Conservation (phyloP, 2,888 invertebrate species). For the Dasysyrphus tricinctus region DNA sequence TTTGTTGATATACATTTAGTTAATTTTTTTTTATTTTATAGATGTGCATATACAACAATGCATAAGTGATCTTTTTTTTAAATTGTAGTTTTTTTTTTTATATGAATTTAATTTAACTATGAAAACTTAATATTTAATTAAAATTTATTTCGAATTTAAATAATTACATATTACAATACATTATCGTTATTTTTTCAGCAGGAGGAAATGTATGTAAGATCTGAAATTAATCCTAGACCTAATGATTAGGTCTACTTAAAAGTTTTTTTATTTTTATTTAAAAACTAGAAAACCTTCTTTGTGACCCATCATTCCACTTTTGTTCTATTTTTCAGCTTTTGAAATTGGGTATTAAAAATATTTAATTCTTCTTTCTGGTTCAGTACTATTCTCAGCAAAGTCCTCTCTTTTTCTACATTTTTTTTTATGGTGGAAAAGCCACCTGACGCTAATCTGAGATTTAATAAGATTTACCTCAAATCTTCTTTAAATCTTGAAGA, state of each 20-base stretch:
- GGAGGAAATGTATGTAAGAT: slow-evolving; percentile 9
- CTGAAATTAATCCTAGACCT: neutral
- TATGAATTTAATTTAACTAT: slow-evolving; percentile 8
- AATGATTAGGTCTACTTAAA: neutral
- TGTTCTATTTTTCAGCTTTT: no score
- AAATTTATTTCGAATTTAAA: neutral
- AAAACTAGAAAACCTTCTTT: no score
- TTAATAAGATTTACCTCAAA: no score
- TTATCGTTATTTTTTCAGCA: neutral
- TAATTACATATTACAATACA: neutral
- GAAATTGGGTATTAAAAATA: no score
- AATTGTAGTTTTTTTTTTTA: neutral
- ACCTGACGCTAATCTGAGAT: no score
- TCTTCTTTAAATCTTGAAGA: no score
- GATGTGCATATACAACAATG: slow-evolving; percentile 59
- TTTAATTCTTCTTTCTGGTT: no score
- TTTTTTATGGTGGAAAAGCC: no score
- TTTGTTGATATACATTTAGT: slow-evolving; percentile 38
- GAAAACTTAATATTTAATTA: slow-evolving; percentile 7
- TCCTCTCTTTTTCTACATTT: no score
- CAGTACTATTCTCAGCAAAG: no score
- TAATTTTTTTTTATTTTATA: slow-evolving; percentile 14
- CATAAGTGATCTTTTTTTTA: slow-evolving; percentile 27
- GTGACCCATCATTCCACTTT: no score
- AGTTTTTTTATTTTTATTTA: no score